phyloP scores from a whole-genome alignment of 2,888 invertebrate species.

The Nysson spinosus region DNA sequence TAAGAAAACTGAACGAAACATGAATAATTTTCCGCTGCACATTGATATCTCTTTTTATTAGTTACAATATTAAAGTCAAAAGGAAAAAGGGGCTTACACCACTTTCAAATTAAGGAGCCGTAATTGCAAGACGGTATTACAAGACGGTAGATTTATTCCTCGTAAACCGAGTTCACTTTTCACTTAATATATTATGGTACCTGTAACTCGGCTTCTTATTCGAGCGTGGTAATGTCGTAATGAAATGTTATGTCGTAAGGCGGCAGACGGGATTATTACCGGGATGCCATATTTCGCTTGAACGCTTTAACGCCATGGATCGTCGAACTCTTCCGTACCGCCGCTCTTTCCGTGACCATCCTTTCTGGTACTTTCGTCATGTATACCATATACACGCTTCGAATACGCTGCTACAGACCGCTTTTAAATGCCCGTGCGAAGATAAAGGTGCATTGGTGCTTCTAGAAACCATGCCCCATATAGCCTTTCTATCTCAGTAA shows the following conservation, averaged over 20 bases:
- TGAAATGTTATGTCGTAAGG: slow-evolving; percentile 14
- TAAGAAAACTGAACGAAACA: too few species aligned
- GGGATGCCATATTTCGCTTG: slow-evolving; percentile 23
- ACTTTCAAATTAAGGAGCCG: too few species aligned
- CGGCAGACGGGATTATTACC: slow-evolving; percentile 24
- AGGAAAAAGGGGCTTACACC: too few species aligned
- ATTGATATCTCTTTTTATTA: too few species aligned
- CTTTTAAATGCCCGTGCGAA: background rate
- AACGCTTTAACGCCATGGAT: slow-evolving; percentile 11
- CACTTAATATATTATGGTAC: slow-evolving; percentile 1
- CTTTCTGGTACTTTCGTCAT: slow-evolving; percentile 12
- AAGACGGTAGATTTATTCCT: too few species aligned
- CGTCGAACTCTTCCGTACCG: slow-evolving; percentile 26
- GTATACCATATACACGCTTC: slow-evolving; percentile 10
- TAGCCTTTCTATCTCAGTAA: too few species aligned
- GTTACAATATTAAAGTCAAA: too few species aligned
- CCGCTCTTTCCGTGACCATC: slow-evolving; percentile 2
- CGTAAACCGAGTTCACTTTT: background rate
- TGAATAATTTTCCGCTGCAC: too few species aligned
- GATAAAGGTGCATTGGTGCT: too few species aligned
- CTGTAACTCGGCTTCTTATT: background rate
- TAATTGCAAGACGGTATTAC: too few species aligned
- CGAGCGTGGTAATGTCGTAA: slow-evolving; percentile 18
- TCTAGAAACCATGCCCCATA: too few species aligned
- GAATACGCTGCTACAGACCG: slow-evolving; percentile 3